These are phyloP conservation scores for Syrrhaptes paradoxus DNA, from an alignment of 2,113 vertebrate genomes.

Conservation along the genomic window DNA sequence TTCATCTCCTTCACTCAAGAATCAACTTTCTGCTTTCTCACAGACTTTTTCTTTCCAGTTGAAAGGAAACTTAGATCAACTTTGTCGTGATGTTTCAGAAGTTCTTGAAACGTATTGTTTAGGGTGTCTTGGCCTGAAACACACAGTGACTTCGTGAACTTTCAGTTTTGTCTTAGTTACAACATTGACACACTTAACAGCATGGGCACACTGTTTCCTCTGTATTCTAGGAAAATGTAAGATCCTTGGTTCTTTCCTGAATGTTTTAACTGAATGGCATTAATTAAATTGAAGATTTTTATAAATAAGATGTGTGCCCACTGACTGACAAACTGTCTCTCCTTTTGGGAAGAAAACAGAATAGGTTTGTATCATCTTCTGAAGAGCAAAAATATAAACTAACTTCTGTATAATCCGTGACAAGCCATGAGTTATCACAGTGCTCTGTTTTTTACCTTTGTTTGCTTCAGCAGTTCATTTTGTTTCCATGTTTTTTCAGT, in stretches of 20 bases:
- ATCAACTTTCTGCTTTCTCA: neutral
- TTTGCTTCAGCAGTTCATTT: conserved; percentile 61
- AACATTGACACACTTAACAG: neutral
- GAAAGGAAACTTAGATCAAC: neutral
- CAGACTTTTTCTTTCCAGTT: neutral
- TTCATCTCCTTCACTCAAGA: neutral
- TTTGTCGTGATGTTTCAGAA: neutral
- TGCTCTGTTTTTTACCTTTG: conserved; percentile 55
- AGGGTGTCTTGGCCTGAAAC: neutral
- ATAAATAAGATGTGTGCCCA: neutral
- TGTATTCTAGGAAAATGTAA: neutral
- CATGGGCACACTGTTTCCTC: neutral
- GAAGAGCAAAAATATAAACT: neutral
- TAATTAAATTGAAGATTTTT: neutral
- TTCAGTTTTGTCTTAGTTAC: neutral
- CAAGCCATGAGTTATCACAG: neutral
- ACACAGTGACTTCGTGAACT: neutral
- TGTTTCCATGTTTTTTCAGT: conserved; percentile 79
- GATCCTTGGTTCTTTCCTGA: neutral
- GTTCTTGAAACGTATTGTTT: neutral
- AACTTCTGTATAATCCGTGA: neutral
- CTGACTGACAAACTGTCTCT: neutral
- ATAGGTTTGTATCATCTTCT: neutral
- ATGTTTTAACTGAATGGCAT: neutral
- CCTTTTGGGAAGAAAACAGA: neutral